These are phyloP conservation scores for Cottoperca gobio DNA, from an alignment of 2,797 vertebrate genomes.

Conservation along the genomic window DNA sequence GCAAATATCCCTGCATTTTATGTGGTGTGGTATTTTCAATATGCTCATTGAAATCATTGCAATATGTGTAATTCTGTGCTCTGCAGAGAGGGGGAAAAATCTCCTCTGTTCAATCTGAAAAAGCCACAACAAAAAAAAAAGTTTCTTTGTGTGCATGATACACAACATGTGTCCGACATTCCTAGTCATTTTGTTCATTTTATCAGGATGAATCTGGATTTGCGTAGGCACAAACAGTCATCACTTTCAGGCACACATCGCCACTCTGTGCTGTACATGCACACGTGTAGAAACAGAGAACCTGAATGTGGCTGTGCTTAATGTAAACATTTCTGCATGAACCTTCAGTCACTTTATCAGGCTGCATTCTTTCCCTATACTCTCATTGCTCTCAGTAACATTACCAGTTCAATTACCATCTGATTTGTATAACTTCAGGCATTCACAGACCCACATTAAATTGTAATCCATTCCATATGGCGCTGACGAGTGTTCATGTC, in stretches of 20 bases:
- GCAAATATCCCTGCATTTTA: conserved; percentile 22
- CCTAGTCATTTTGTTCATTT: not conserved
- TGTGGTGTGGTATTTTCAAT: too few species aligned
- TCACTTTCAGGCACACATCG: not conserved
- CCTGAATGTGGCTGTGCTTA: not conserved
- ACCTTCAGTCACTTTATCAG: not conserved
- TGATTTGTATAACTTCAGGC: conserved; percentile 29
- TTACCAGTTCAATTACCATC: not conserved
- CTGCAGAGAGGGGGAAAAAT: not conserved
- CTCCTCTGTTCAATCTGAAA: not conserved
- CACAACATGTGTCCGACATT: not conserved
- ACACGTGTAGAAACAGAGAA: not conserved
- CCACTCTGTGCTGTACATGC: not conserved
- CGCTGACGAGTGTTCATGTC: not conserved
- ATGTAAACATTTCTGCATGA: not conserved
- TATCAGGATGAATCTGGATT: not conserved
- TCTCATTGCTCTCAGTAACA: conserved; percentile 16
- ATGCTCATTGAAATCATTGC: conserved; percentile 56
- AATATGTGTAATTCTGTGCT: conserved; percentile 25
- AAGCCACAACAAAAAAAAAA: not conserved
- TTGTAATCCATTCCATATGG: conserved; percentile 47
- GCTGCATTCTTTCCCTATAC: conserved; percentile 20
- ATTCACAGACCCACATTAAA: not conserved
- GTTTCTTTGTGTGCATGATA: not conserved
- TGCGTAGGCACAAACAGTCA: not conserved